Conservation (phyloP, 2,113 vertebrate genomes). For the Dascyllus trimaculatus region DNA sequence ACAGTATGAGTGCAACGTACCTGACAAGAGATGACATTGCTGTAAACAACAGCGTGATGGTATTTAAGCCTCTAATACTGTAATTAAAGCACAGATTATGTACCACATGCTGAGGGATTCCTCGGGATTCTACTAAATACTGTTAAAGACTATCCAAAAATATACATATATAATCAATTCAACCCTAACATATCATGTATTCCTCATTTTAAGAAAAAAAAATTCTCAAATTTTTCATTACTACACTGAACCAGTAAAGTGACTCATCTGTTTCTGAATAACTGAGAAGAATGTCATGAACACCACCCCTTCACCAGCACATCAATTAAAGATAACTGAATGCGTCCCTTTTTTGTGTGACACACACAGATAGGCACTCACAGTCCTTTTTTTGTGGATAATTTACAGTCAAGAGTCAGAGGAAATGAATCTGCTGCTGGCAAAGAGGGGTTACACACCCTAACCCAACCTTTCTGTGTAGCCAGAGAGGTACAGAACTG, state of each 20-base stretch:
- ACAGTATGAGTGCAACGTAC: too few species aligned
- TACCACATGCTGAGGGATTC: not conserved
- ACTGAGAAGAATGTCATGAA: slow-evolving; percentile 34
- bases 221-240: not conserved
- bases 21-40: not conserved
- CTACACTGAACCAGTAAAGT: not conserved
- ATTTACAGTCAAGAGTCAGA: slow-evolving; percentile 45
- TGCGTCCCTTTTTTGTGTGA: slow-evolving; percentile 65
- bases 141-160: slow-evolving; percentile 1
- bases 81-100: slow-evolving; percentile 29
- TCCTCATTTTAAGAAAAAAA: not conserved
- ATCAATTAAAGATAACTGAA: slow-evolving; percentile 55
- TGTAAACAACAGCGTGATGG: not conserved
- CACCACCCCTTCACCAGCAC: slow-evolving; percentile 37
- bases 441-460: slow-evolving; percentile 38
- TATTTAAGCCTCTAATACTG: not conserved
- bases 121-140: not conserved
- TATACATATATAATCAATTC: not conserved
- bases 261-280: slow-evolving; percentile 47
- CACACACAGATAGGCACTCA: slow-evolving; percentile 51
- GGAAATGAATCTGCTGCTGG: slow-evolving; percentile 68
- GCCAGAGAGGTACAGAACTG: slow-evolving; percentile 69
- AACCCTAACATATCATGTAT: not conserved
- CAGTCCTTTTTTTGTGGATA: slow-evolving; percentile 49
- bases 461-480: slow-evolving; percentile 58